Evolutionary conservation across 2,113 vertebrate genomes (phyloP), one percentile per base, ranked within the genome.

Genomic region (Thalassarche chlororhynchos): DNA sequence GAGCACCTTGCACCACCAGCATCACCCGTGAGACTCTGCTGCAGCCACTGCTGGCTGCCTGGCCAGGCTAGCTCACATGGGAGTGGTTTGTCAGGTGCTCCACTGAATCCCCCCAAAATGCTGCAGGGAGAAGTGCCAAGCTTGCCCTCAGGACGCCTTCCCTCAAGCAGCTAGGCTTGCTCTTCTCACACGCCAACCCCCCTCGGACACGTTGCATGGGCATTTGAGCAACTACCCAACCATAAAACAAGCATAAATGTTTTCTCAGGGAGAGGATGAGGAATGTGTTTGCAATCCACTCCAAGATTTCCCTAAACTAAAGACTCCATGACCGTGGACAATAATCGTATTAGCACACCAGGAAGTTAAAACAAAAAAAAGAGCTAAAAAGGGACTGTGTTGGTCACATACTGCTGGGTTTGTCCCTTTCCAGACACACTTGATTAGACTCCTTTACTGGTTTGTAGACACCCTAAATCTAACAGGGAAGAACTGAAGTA

Each of bases 201-300:
- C 66, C 71, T 61, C 5, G 5, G 80, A 83, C 3, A 4, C 6
- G 5, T 32, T 77, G 95, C 93, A 97, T 90, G 96, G 95, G 75
- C 96, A 91, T 97, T 94, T 96, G 87, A 97, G 58, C 84, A 93
- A 46, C 92, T 79, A 96, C 42, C 54, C 89, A 95, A 74, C 84
- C 89, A 70, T 87, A 74, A 96, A 97, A 96, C 79, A 95, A 89
- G 93, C 77, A 93, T 84, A 83, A 96, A 87, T 91, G 66, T 89
- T 96, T 94, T 96, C 86, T 87, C 32, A 65, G 75, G 62, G 82
- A 94, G 82, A 64, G n/a, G 71, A 80, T 24, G 75, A 93, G 84
- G 91, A 62, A 88, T 81, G 87, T 62, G 61, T 81, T 92, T 93
- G 32, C 64, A 82, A 77, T 70, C 42, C 47, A 11, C 47, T 80